These are phyloP conservation scores for Accipiter virgatus DNA, from an alignment of 2,113 vertebrate genomes.

Conservation along the genomic window DNA sequence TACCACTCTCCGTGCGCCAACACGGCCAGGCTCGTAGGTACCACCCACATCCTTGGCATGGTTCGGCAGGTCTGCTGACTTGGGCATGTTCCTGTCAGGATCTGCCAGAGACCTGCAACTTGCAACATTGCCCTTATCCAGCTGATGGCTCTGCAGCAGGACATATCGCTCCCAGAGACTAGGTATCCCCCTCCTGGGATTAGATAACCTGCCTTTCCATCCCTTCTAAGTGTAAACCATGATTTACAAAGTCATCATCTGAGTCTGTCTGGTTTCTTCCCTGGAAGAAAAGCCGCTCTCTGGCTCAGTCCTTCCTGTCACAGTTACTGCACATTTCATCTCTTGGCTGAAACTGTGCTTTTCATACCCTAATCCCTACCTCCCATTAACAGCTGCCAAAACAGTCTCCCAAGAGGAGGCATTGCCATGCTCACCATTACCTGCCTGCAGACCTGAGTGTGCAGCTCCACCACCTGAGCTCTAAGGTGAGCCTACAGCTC, in stretches of 20 bases:
- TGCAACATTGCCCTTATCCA: not conserved
- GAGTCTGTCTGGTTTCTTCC: not conserved
- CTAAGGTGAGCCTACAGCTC: not conserved
- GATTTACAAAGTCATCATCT: not conserved
- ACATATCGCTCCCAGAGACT: not conserved
- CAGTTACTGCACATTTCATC: not conserved
- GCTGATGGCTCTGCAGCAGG: not conserved
- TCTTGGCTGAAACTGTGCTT: not conserved
- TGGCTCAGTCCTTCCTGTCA: not conserved
- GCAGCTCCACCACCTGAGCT: not conserved
- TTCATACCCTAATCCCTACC: not conserved
- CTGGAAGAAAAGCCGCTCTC: not conserved
- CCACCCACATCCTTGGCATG: not conserved
- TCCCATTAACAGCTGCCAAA: not conserved
- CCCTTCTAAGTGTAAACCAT: not conserved
- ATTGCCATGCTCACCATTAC: not conserved
- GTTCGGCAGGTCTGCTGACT: not conserved
- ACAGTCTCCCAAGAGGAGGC: not conserved
- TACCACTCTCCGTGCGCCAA: not conserved
- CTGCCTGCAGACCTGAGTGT: not conserved
- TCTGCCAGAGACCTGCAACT: not conserved
- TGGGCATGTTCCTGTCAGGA: not conserved
- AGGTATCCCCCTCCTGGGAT: not conserved
- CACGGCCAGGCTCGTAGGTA: not conserved
- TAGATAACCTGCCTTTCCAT: not conserved